Evolutionary conservation across 2,797 vertebrate genomes (phyloP).

Genomic region (Lagocephalus sceleratus): DNA sequence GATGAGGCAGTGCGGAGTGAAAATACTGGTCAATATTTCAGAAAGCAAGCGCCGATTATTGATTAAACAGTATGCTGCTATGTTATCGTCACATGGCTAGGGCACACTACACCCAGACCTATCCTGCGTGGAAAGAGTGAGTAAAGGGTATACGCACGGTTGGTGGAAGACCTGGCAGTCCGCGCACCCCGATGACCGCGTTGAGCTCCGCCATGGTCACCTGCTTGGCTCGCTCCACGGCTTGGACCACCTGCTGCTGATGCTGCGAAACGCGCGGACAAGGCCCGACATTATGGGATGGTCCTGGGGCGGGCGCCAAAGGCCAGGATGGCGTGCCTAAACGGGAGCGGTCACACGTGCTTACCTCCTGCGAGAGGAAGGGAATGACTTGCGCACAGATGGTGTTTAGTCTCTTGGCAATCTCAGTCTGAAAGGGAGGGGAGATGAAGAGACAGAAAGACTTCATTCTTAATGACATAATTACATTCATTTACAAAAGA

Average conservation of each 20-base stretch:
- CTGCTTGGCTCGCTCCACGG: conserved; percentile 95
- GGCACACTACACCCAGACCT: not conserved
- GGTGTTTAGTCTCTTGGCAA: conserved; percentile 97
- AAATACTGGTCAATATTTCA: not conserved
- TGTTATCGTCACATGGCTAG: too few species aligned
- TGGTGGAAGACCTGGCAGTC: conserved; percentile 93
- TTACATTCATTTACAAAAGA: conserved; percentile 62
- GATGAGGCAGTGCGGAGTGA: not conserved
- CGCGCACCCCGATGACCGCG: conserved; percentile 97
- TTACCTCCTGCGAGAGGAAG: conserved; percentile 99
- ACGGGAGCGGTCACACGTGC: conserved; percentile 64
- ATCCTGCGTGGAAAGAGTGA: conserved; percentile 39
- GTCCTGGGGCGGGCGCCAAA: not conserved
- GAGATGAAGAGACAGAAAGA: conserved; percentile 45
- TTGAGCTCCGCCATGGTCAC: conserved; percentile 98
- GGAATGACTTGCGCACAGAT: conserved; percentile 99
- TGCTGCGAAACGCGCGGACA: conserved; percentile 74
- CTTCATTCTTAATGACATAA: conserved; percentile 64
- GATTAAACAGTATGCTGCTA: too few species aligned
- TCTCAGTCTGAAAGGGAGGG: conserved; percentile 87
- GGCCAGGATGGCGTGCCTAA: not conserved
- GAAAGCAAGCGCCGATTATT: too few species aligned
- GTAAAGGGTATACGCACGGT: conserved; percentile 87
- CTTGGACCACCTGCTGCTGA: conserved; percentile 97
- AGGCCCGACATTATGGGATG: not conserved